phyloP scores from a whole-genome alignment of 2,797 vertebrate genomes.

The Urocyon cinereoargenteus region DNA sequence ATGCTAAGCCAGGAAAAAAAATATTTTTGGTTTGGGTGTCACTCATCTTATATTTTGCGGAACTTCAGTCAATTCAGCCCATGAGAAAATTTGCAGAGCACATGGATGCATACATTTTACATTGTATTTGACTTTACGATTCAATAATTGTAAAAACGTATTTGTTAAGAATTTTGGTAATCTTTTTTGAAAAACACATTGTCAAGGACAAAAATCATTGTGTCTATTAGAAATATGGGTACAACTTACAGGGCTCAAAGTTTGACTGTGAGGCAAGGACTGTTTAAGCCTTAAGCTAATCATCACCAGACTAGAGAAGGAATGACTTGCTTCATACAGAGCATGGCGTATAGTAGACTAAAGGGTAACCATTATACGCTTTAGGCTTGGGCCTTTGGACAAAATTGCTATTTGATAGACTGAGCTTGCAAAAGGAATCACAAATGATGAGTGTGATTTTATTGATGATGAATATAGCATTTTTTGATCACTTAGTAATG shows the following conservation, averaged over 20 bases:
- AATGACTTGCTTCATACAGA: background rate
- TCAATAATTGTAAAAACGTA: background rate
- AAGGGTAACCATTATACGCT: background rate
- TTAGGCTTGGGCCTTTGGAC: background rate
- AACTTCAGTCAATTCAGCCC: background rate
- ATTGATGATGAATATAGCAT: background rate
- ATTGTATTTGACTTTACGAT: background rate
- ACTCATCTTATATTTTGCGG: background rate
- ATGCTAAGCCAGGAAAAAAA: background rate
- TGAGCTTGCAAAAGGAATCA: background rate
- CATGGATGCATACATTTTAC: background rate
- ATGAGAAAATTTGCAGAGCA: background rate
- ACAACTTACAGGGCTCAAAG: background rate
- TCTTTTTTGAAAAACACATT: background rate
- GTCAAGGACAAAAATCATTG: background rate
- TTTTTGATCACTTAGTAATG: background rate
- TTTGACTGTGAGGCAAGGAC: background rate
- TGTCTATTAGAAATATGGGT: background rate
- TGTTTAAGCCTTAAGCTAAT: background rate
- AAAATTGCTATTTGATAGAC: background rate
- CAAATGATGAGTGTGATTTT: background rate
- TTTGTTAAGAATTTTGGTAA: background rate
- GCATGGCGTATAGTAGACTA: background rate
- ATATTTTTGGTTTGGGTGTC: background rate
- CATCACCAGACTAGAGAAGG: background rate